phyloP scores from a whole-genome alignment of 2,888 invertebrate genomes.

The Branchellion lobata region DNA sequence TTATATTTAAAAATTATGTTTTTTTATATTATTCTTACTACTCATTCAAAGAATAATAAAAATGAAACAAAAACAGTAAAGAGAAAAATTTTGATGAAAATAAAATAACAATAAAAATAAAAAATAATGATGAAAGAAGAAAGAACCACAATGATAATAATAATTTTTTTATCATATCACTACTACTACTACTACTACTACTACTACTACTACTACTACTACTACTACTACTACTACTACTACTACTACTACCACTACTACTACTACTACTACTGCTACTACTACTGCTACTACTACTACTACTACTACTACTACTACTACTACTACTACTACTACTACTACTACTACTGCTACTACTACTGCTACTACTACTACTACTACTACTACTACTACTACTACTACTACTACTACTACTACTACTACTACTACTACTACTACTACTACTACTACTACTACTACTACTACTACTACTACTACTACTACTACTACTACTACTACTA shows the following conservation, averaged over 20 bases:
- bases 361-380: neutral
- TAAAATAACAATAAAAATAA: neutral
- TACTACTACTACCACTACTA: constrained; percentile 15
- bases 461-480: neutral
- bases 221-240: constrained; percentile 10
- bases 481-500: neutral
- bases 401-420: constrained; percentile 1
- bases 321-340: neutral
- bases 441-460: constrained; percentile 3
- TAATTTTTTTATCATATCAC: neutral
- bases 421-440: neutral
- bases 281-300: neutral
- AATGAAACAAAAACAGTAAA: neutral
- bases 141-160: constrained; percentile 15
- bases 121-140: neutral
- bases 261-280: neutral
- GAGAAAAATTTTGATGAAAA: neutral
- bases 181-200: constrained; percentile 14
- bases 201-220: neutral
- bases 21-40: neutral
- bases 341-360: constrained; percentile 6
- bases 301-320: constrained; percentile 15
- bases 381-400: neutral
- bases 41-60: neutral
- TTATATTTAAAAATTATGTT: too few species aligned